phyloP scores from a whole-genome alignment of 2,888 invertebrate genomes.

The Folsomia candida region DNA sequence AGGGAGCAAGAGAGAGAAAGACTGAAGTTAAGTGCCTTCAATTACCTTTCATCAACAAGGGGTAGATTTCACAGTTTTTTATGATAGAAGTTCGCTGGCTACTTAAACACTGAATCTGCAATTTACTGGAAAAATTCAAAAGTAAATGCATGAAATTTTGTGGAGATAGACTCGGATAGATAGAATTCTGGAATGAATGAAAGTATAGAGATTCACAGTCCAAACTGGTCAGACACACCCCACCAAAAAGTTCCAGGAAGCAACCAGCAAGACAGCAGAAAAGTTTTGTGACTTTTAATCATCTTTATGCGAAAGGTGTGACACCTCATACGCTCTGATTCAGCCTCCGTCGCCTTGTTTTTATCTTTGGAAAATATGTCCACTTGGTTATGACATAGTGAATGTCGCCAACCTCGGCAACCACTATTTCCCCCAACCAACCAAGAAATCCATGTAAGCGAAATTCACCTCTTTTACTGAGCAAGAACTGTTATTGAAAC shows the following conservation, averaged over 20 bases:
- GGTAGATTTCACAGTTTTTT: constrained; percentile 20
- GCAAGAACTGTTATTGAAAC: not conserved
- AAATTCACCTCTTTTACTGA: not conserved
- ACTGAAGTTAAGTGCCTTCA: constrained; percentile 16
- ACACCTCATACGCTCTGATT: constrained; percentile 1
- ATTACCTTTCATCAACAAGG: constrained; percentile 23
- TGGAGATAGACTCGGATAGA: not conserved
- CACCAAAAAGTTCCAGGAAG: too few species aligned
- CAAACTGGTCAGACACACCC: too few species aligned
- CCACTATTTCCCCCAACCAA: not conserved
- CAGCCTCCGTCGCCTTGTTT: not conserved
- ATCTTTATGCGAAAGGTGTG: constrained; percentile 20
- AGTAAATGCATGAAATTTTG: constrained; percentile 1
- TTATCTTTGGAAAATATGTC: not conserved
- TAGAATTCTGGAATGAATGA: too few species aligned
- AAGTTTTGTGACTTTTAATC: constrained; percentile 29
- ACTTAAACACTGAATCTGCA: constrained; percentile 11
- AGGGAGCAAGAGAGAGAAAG: not conserved
- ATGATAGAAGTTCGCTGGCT: constrained; percentile 11
- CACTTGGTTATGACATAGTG: not conserved
- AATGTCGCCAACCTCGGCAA: not conserved
- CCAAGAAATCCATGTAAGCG: not conserved
- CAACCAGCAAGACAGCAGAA: constrained; percentile 16
- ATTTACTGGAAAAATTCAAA: constrained; percentile 18
- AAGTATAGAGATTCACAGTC: too few species aligned